Evolutionary conservation across 2,113 vertebrate genomes (phyloP), one percentile per base, ranked within the genome.

Genomic region (Cynocephalus volans): DNA sequence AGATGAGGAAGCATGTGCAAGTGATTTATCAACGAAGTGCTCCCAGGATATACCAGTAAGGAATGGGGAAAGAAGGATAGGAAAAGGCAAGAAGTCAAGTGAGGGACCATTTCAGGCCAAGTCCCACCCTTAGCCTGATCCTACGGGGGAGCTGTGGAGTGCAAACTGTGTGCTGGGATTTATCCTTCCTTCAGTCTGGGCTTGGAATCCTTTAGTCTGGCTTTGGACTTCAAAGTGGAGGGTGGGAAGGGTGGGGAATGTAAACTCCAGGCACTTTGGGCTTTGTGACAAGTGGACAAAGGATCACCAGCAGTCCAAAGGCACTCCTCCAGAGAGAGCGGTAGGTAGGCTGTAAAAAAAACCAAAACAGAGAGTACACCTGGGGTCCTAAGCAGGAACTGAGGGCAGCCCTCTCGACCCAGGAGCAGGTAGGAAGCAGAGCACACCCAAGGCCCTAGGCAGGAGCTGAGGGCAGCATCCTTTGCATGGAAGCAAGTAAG

Each of bases 61-160:
- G 5, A 41, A n/a, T 12, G 0, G 6, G 8, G 21, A 10, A 13
- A 73, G 62, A 7, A 33, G 10, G 23, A 4, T 1, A 65, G 18
- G 24, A 70, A 50, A 87, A 28, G 5, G 4, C 4, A 70, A 67
- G n/a, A 15, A 65, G 15, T 36, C 45, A 48, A 65, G 65, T n/a
- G 41, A 93, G 3, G 24, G 24, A 18, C 21, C 72, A 21, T 62
- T 18, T 85, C 17, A 52, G 56, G 11, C 23, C 45, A 72, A 45
- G 26, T 17, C 2, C 13, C 54, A 33, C 6, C 21, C 69, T 67
- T 23, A 54, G 26, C 73, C 1, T 12, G 13, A 8, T 56, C 33
- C 70, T 23, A 5, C 7, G 41, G 28, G 6, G 56, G 45, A 36
- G 41, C 21, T 60, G 77, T 88, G 14, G 67, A 33, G 65, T 54